Base-by-base conservation (phyloP, 1,140 invertebrate species). In the Pectinophora gossypiella region DNA sequence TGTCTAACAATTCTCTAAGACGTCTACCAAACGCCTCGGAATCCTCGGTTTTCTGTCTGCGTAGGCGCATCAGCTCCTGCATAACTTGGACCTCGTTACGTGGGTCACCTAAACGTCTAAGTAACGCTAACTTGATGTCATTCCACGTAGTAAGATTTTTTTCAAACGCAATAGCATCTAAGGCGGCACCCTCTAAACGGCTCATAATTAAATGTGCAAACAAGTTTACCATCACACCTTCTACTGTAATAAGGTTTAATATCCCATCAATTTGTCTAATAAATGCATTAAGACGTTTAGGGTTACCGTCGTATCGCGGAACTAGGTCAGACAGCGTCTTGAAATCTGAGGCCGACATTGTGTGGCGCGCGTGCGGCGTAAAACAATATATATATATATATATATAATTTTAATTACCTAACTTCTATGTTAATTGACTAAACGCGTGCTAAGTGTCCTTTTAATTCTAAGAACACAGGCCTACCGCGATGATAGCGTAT, bases 31-130 rank as follows among this genome's bases (percentile, higher is more conserved):
- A 59, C 0, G 21, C 13, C 12, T 54, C 57, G 10, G 57, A 42
- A 21, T 59, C 48, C 19, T 59, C 51, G 5, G 18, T 22, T 23
- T 54, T 50, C 6, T 47, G 9, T 9, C 42, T 22, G 42, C 57
- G 48, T 13, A 22, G 38, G 1, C 57, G 22, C 5, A 45, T 54
- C n/a, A 59, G 45, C 40, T 59, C 51, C 22, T 51, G 57, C 48
- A 59, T 59, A 0, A 59, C 20, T 19, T 59, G 51, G 10, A 54
- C 54, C 44, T 59, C 56, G 13, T 53, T 59, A n/a, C 51, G 23
- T 13, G 52, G 51, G 27, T 59, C 57, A 3, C 57, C 57, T 42
- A 59, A 27, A 7, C 57, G 35, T 15, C 51, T 22, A 15, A 48
- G 2, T 48, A 55, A 21, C 12, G 57, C 57, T n/a, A 3, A 16